Base-by-base conservation (phyloP, 2,113 vertebrate genomes). In the Acinonyx jubatus region DNA sequence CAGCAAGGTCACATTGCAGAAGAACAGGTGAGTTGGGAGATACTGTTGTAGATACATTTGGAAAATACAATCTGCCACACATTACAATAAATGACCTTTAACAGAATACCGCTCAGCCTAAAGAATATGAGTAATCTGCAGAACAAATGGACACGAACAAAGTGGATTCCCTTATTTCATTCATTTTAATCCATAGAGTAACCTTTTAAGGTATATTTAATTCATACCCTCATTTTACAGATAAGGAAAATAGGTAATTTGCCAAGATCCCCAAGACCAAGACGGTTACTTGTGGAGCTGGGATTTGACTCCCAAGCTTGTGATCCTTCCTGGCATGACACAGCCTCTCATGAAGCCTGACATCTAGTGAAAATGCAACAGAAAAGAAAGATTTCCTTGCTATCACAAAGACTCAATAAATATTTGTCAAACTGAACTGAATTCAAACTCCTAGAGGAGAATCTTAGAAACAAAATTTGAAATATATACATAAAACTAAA, bases 391-490 rank as follows among this genome's bases (percentile, higher is more conserved):
- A 91, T 63, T 68, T 27, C 4, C 10, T 14, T 80, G 3, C 29
- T 57, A n/a, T 85, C 52, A 91, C 61, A 79, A 94, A n/a, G 31
- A 95, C 63, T 86, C 91, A 89, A 38, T 94, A 96, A 91, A 66
- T 73, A 93, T 94, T 94, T 88, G 41, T 66, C 33, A 7, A 29
- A 85, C 78, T 1, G 0, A 96, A 84, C 68, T 79, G 68, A 91
- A 89, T 93, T 96, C 36, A 93, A 82, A 84, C 14, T 91, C 73
- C 65, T 97, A 29, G 5, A 94, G 61, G 36, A 93, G 36, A 96
- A 61, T 91, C 73, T 74, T 83, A 89, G 31, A 41, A 96, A 91
- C 36, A 94, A 85, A 94, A 93, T 88, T 78, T 84, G 33, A 96
- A 96, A 94, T 69, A 71, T 52, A 45, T 61, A 38, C 33, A 57